A percentile compares a stretch with the other conserved stretches of the same genome.
phyloP scores from a whole-genome alignment of 2,113 vertebrate genomes.

The Myrmecophaga tridactyla region DNA sequence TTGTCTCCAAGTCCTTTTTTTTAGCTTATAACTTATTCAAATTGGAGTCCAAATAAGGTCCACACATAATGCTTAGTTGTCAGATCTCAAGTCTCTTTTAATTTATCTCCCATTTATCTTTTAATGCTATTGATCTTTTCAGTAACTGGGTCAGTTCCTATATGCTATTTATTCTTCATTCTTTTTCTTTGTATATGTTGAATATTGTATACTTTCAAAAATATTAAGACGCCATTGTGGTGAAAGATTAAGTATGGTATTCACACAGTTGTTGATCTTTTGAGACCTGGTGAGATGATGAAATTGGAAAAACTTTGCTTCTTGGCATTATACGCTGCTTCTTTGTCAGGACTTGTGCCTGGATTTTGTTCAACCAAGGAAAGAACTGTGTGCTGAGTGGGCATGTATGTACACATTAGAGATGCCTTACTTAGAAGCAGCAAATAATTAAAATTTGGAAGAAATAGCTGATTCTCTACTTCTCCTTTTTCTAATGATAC shows the following conservation, averaged over 20 bases:
- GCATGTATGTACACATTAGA: neutral
- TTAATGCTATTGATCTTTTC: constrained; percentile 1
- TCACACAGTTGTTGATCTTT: constrained; percentile 38
- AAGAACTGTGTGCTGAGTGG: neutral
- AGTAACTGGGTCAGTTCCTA: neutral
- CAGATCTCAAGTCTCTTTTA: neutral
- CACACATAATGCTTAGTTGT: neutral
- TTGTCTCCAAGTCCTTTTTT: neutral
- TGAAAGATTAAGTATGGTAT: constrained; percentile 38
- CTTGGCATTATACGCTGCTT: neutral
- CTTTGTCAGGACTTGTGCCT: neutral
- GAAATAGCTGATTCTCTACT: neutral
- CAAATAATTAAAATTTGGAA: neutral
- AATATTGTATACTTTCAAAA: constrained; percentile 52
- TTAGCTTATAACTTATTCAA: neutral
- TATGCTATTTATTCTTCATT: constrained; percentile 23
- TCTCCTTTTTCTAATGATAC: neutral
- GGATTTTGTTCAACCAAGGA: neutral
- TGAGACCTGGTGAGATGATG: neutral
- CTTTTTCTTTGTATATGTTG: neutral
- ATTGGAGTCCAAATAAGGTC: neutral
- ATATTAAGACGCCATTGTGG: constrained; percentile 56
- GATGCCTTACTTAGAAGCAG: neutral
- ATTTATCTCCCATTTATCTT: neutral
- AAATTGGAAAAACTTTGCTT: neutral